Conservation (phyloP, 2,888 invertebrate species). For the Blastobasis lacticolella region DNA sequence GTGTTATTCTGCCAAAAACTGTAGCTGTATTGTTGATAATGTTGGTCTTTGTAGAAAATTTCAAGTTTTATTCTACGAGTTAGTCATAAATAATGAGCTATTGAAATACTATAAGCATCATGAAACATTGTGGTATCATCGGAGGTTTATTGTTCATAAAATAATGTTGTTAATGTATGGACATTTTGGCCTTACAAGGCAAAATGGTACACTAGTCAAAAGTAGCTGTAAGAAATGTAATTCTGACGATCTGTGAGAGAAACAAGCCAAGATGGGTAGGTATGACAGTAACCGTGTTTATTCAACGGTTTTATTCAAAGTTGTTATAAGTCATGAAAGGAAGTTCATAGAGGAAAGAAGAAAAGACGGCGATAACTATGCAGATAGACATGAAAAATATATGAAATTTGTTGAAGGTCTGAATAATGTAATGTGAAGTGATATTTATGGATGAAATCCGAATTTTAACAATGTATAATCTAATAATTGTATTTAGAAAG, state of each 20-base stretch:
- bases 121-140: constrained; percentile 87
- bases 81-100: constrained; percentile 75
- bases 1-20: constrained; percentile 39
- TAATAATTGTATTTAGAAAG: neutral
- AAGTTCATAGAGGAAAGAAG: constrained; percentile 55
- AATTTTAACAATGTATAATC: neutral
- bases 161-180: constrained; percentile 58
- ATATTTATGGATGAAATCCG: neutral
- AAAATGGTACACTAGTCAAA: constrained; percentile 43
- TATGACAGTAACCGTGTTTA: constrained; percentile 59
- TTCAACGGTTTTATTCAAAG: constrained; percentile 60
- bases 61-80: constrained; percentile 65
- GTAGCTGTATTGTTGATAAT: constrained; percentile 46
- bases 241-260: constrained; percentile 38
- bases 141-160: constrained; percentile 76
- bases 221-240: constrained; percentile 44
- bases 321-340: constrained; percentile 57
- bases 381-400: constrained; percentile 69
- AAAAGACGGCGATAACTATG: constrained; percentile 53
- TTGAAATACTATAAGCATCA: constrained; percentile 80
- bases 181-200: constrained; percentile 52
- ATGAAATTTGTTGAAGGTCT: constrained; percentile 67
- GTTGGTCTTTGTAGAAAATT: constrained; percentile 45
- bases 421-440: constrained; percentile 36
- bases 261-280: constrained; percentile 51